Conservation (phyloP, 1,140 invertebrate species). For the Sminthurides bifidus region DNA sequence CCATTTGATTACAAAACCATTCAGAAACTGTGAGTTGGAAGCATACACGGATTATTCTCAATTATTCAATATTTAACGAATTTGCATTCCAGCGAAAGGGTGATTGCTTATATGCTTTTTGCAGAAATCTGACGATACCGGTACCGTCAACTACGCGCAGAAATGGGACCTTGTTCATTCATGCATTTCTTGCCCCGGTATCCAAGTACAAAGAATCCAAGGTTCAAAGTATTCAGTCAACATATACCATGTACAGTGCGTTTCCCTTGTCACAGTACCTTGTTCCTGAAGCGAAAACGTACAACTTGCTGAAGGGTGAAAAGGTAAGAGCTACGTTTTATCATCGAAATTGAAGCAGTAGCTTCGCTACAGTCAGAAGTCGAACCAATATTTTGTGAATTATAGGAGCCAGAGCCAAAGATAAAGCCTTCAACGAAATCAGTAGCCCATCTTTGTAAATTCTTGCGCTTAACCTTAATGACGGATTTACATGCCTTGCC, state of each 20-base stretch:
- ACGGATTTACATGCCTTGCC: conserved; percentile 51
- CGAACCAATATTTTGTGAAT: conserved; percentile 8
- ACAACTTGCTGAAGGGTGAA: conserved; percentile 56
- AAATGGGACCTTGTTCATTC: conserved; percentile 64
- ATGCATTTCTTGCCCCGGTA: conserved; percentile 43
- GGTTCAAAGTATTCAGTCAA: conserved; percentile 39
- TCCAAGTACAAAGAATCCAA: conserved; percentile 39
- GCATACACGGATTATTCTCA: not conserved
- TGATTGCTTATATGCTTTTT: conserved; percentile 32
- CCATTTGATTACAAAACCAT: conserved; percentile 28
- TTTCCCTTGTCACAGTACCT: conserved; percentile 54
- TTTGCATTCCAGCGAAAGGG: not conserved
- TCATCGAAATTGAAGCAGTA: conserved; percentile 6
- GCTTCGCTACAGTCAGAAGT: conserved; percentile 32
- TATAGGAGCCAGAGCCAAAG: not conserved
- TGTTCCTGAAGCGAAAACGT: conserved; percentile 57
- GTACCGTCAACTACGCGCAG: conserved; percentile 55
- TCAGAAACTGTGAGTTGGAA: conserved; percentile 16
- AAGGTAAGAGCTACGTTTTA: conserved; percentile 18
- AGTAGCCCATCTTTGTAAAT: conserved; percentile 50
- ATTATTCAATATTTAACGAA: not conserved
- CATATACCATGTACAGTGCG: conserved; percentile 43
- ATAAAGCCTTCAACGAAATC: conserved; percentile 34
- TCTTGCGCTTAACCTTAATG: conserved; percentile 50
- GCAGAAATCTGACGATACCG: conserved; percentile 47